Percentiles rank a stretch among this genome's conserved stretches.
Evolutionary conservation across 1,140 invertebrate genomes (phyloP).

Genomic region (Kradibia gibbosae): DNA sequence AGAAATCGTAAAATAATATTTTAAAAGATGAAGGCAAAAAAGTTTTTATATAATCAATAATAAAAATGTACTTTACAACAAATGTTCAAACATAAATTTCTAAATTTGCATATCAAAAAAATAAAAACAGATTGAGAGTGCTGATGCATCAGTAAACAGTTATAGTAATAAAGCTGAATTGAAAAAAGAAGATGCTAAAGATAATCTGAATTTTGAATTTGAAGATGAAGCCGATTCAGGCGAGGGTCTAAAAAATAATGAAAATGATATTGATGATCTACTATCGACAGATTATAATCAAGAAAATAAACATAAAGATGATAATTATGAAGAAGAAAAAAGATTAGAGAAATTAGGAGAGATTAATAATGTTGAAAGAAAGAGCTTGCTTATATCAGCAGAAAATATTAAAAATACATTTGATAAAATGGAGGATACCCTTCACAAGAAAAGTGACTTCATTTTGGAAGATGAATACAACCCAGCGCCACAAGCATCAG

Average conservation of each 20-base stretch:
- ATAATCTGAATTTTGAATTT: slow-evolving; percentile 56
- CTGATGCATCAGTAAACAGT: slow-evolving; percentile 52
- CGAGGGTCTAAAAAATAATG: slow-evolving; percentile 53
- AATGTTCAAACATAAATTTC: not conserved
- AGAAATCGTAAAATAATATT: no score
- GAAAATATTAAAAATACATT: no score
- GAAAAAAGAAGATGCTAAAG: slow-evolving; percentile 54
- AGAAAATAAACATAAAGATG: slow-evolving; percentile 63
- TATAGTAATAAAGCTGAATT: slow-evolving; percentile 50
- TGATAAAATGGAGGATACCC: not conserved
- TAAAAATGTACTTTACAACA: no score
- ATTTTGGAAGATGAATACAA: not conserved
- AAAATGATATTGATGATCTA: slow-evolving; percentile 33
- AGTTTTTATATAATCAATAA: no score
- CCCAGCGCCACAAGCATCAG: not conserved
- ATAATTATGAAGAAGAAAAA: slow-evolving; percentile 58
- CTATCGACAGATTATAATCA: slow-evolving; percentile 63
- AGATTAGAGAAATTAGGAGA: slow-evolving; percentile 46
- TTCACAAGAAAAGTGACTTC: not conserved
- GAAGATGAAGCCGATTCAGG: slow-evolving; percentile 49
- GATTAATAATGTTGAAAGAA: no score
- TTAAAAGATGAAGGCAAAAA: no score
- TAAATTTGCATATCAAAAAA: slow-evolving; percentile 26
- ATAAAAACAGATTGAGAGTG: slow-evolving; percentile 51
- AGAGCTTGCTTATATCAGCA: no score